Percentiles rank a stretch among this genome's conserved stretches.
phyloP scores from a whole-genome alignment of 2,888 invertebrate species.

The Pharmacophagus antenor region DNA sequence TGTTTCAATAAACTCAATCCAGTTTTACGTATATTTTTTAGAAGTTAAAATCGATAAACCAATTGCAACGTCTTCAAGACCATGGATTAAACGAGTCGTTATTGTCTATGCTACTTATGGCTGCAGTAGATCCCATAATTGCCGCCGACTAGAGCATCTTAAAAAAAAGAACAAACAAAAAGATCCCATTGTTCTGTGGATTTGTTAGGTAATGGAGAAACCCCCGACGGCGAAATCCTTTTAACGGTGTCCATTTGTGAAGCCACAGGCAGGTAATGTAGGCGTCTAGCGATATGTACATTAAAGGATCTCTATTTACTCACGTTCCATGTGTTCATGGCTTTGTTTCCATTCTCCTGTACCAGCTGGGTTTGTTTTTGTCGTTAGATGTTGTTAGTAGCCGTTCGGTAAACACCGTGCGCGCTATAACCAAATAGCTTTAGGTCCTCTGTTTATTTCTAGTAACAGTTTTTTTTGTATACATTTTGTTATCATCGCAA shows the following conservation, averaged over 20 bases:
- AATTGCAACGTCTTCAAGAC: neutral
- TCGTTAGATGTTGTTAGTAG: constrained; percentile 20
- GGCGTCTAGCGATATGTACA: constrained; percentile 35
- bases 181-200: constrained; percentile 34
- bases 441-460: neutral
- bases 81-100: neutral
- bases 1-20: no score
- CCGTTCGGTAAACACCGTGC: neutral
- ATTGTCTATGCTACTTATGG: constrained; percentile 3
- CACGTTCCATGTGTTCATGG: constrained; percentile 16
- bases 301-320: constrained; percentile 25
- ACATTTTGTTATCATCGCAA: neutral
- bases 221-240: constrained; percentile 47
- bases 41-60: neutral
- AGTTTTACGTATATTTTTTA: no score
- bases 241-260: constrained; percentile 46
- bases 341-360: constrained; percentile 16
- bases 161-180: constrained; percentile 21
- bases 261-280: constrained; percentile 45
- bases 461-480: neutral
- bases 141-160: constrained; percentile 10
- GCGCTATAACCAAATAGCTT: neutral
- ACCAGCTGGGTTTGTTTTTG: constrained; percentile 19
- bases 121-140: constrained; percentile 14
- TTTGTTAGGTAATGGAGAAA: constrained; percentile 37